These are phyloP conservation scores for Brachyalestes nurse DNA, from an alignment of 2,797 vertebrate genomes.

Conservation along the genomic window DNA sequence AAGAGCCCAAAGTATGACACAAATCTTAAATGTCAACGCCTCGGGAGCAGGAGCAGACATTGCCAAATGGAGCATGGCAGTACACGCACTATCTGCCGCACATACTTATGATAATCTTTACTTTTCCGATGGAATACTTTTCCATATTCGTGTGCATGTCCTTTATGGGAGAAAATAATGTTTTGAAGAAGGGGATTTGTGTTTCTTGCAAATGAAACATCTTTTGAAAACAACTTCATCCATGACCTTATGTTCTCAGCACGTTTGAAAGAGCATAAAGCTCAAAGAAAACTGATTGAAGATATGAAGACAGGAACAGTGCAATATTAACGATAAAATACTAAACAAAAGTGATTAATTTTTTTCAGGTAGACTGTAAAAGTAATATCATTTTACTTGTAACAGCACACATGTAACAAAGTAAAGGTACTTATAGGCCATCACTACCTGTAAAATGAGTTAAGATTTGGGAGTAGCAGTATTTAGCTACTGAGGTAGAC, in stretches of 20 bases:
- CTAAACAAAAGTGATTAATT: background rate
- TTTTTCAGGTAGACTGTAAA: background rate
- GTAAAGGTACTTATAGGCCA: background rate
- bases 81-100: slow-evolving; percentile 34
- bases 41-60: slow-evolving; percentile 44
- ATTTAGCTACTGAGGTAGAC: background rate
- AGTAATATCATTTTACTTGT: background rate
- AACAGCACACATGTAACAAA: background rate
- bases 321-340: slow-evolving; percentile 2
- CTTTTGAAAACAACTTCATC: background rate
- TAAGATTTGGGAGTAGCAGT: background rate
- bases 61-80: slow-evolving; percentile 46
- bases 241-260: background rate
- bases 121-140: slow-evolving; percentile 27
- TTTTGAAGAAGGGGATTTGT: background rate
- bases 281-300: background rate
- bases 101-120: slow-evolving; percentile 53
- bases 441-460: background rate
- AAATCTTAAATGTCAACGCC: slow-evolving; percentile 64
- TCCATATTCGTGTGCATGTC: slow-evolving; percentile 13
- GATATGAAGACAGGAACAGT: background rate
- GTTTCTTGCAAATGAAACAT: background rate
- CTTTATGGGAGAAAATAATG: background rate
- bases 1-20: slow-evolving; percentile 58
- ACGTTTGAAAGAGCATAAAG: background rate